Evolutionary conservation across 2,113 vertebrate species (phyloP).

Genomic region (Ptyas mucosa): DNA sequence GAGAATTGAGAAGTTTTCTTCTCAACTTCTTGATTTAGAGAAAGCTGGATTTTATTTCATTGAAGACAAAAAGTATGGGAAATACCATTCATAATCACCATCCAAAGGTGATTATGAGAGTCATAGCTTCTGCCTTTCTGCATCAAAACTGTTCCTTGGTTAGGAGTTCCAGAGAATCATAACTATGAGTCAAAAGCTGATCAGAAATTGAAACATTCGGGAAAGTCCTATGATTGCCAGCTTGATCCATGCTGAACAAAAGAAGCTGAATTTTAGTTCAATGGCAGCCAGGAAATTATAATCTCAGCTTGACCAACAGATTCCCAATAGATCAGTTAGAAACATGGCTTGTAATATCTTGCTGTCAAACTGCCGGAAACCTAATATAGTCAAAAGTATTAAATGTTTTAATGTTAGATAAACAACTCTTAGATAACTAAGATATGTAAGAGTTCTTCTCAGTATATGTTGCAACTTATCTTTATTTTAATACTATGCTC

Average conservation of each 20-base stretch:
- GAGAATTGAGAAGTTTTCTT: neutral
- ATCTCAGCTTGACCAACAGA: neutral
- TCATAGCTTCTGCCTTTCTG: too few relatives aligned
- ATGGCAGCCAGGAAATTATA: neutral
- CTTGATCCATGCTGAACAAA: neutral
- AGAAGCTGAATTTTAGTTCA: neutral
- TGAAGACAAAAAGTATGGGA: too few relatives aligned
- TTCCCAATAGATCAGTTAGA: neutral
- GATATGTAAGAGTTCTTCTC: neutral
- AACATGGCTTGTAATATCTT: neutral
- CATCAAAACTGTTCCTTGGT: neutral
- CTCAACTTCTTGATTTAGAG: too few relatives aligned
- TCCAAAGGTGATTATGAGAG: too few relatives aligned
- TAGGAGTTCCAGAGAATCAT: neutral
- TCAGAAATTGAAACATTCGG: neutral
- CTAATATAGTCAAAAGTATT: neutral
- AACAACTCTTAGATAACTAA: neutral
- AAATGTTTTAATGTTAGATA: neutral
- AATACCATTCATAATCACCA: neutral
- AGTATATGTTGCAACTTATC: neutral
- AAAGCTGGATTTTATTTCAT: too few relatives aligned
- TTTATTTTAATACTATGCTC: slow-evolving; percentile 28
- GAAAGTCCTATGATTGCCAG: neutral
- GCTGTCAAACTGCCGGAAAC: neutral
- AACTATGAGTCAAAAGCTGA: neutral